Base-by-base conservation (phyloP, 2,888 invertebrate genomes). In the Melanchra persicariae region DNA sequence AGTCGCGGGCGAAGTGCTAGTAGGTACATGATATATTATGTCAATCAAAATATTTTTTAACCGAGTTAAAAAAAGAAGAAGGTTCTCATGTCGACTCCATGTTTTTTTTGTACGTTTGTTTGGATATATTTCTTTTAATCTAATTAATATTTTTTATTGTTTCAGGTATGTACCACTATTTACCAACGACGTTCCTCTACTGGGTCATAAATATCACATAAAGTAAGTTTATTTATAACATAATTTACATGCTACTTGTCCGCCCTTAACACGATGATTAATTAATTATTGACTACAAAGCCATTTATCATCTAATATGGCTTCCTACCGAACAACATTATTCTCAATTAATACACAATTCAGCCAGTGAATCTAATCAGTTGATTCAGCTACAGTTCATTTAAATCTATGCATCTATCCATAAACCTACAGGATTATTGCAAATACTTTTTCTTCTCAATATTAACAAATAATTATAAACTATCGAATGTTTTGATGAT, bases 111-210 rank as follows among this genome's bases (percentile, higher is more conserved):
- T n/a, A n/a, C n/a, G n/a, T n/a, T n/a, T n/a, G n/a, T n/a, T n/a
- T n/a, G n/a, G n/a, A n/a, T n/a, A n/a, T n/a, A n/a, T n/a, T n/a
- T n/a, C n/a, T n/a, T n/a, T n/a, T n/a, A 15, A 30, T 10, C 9
- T 19, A 19, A 30, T 54, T 9, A 26, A 19, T 54, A 34, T 65
- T 37, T 63, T 52, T 30, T 72, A 78, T 79, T 70, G 75, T 85
- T 83, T 57, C 87, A 87, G 88, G 87, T 88, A 87, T 81, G 87
- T 75, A 24, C 15, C 24, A 15, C 19, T 9, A 26, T 58, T 24
- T 26, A 15, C 10, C 10, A 10, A 26, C 4, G 2, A 43, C n/a
- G 9, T 15, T 24, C 0, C 30, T 19, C 64, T 10, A 9, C 1
- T 24, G 4, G 15, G 19, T 37, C 15, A 37, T 4, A 22, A 19